Evolutionary conservation across 2,888 invertebrate genomes (phyloP).

Genomic region (Bugula neritina): DNA sequence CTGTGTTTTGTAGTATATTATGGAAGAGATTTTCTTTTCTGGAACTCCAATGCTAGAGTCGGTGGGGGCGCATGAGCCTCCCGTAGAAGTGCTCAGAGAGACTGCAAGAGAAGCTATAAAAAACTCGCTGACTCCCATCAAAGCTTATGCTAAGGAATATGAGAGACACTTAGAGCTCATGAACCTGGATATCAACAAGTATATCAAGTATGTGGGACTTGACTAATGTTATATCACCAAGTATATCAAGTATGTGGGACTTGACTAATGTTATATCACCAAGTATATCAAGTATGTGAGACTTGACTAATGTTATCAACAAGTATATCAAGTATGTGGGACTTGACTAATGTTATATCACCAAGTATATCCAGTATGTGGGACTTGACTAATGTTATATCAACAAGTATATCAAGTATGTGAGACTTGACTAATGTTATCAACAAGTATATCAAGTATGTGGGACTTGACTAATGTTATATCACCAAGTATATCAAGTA

Average conservation of each 20-base stretch:
- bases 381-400: too few species aligned
- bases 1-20: conserved; percentile 59
- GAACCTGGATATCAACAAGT: conserved; percentile 62
- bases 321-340: conserved; percentile 68
- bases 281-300: conserved; percentile 68
- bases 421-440: too few species aligned
- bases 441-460: conserved; percentile 66
- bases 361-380: conserved; percentile 67
- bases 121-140: conserved; percentile 66
- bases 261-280: too few species aligned
- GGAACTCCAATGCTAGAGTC: conserved; percentile 69
- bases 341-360: too few species aligned
- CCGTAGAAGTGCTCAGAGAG: conserved; percentile 61
- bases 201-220: conserved; percentile 64
- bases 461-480: too few species aligned
- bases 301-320: too few species aligned
- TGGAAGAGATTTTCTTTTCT: conserved; percentile 69
- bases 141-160: conserved; percentile 68
- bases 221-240: conserved; percentile 62
- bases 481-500: conserved; percentile 66
- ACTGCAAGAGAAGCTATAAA: conserved; percentile 62
- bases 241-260: conserved; percentile 69
- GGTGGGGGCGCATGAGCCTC: conserved; percentile 63
- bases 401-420: conserved; percentile 66
- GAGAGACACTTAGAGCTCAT: conserved; percentile 62